Evolutionary conservation across 2,113 vertebrate species (phyloP), one percentile per base, ranked within the genome.

Genomic region (Scomber scombrus): DNA sequence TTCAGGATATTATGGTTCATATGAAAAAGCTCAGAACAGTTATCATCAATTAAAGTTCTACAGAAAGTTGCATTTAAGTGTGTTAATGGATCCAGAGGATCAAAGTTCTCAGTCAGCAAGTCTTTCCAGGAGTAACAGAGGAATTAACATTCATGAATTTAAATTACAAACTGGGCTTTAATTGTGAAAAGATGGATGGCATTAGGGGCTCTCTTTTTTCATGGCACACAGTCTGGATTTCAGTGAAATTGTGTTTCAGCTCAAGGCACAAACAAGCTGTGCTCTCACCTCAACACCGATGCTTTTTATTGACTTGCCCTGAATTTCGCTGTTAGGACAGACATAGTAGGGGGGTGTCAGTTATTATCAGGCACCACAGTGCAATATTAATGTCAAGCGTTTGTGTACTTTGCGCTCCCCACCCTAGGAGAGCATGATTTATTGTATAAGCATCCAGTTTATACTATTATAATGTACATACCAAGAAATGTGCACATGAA

Each of bases 91-190:
- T 46, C 43, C 16, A 61, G 60, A 50, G 45, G 64, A 50, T 70
- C 54, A 81, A 47, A 49, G 3, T 16, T 74, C 50, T 75, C 54
- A 81, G 77, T 83, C 77, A 81, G 80, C 77, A 61, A 62, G 43
- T 80, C 49, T 66, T 56, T 40, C 14, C 0, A 7, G 61, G 34
- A 67, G 52, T n/a, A 75, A 57, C 13, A 10, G 19, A 64, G 54
- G 57, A 85, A 77, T 79, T 76, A 80, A 40, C 21, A 61, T 84
- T 84, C 75, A 75, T 80, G 55, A 56, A 80, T 82, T 71, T 75
- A 65, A 76, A 70, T 61, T 14, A 80, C 57, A 71, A 75, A 77
- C 73, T 40, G 15, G 43, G 47, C 52, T 74, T 87, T 87, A 58
- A 75, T 80, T 77, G 50, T 75, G n/a, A 70, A 84, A 83, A 51